These are phyloP conservation scores for Cercopithecus mona DNA, from an alignment of 2,113 vertebrate species.

Conservation along the genomic window DNA sequence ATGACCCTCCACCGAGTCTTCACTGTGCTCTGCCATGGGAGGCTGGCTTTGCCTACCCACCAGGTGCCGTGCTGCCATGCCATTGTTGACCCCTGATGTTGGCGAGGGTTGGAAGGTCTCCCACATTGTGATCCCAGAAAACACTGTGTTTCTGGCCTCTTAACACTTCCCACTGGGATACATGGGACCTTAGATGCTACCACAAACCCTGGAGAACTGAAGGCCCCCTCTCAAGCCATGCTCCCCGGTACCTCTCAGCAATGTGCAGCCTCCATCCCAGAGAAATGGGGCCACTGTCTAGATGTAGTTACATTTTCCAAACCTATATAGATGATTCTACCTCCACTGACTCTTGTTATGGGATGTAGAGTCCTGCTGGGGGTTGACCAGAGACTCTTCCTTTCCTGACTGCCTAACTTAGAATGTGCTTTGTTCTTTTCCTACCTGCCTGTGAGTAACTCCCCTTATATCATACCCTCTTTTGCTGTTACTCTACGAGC, in stretches of 20 bases:
- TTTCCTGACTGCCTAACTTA: too few species aligned
- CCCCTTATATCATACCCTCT: accelerated
- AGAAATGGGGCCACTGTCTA: background rate
- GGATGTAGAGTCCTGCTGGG: background rate
- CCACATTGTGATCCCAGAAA: too few species aligned
- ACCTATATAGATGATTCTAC: background rate
- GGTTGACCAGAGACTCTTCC: background rate
- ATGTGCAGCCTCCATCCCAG: background rate
- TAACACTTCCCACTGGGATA: background rate
- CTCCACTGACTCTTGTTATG: background rate
- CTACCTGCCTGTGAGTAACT: too few species aligned
- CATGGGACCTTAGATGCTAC: accelerated
- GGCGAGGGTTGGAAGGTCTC: too few species aligned
- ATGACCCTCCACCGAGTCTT: accelerated
- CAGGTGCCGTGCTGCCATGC: accelerated
- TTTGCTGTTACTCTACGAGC: background rate
- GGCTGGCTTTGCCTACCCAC: accelerated
- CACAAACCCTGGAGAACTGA: too few species aligned
- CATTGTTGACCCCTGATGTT: background rate
- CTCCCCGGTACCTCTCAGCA: background rate
- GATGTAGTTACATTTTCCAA: background rate
- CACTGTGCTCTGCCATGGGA: background rate
- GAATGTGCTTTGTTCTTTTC: background rate
- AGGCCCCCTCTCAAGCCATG: background rate
- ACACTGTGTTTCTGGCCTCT: background rate